Percentiles rank a stretch among this genome's conserved stretches.
phyloP scores from a whole-genome alignment of 2,113 vertebrate species.

The Delphinapterus leucas region DNA sequence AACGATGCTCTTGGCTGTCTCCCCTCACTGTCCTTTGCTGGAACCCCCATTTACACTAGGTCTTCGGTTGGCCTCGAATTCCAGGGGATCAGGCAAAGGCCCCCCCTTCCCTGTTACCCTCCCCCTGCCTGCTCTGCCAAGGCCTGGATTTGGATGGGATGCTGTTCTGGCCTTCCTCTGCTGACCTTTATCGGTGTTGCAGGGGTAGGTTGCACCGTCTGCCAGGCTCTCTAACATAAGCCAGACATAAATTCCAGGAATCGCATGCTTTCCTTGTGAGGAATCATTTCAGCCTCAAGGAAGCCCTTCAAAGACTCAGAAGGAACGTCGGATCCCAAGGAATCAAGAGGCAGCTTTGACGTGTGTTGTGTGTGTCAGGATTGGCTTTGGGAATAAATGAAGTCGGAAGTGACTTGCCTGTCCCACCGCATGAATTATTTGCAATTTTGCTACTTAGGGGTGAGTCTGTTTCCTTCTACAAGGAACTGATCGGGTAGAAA shows the following conservation, averaged over 20 bases:
- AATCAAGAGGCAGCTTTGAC: not conserved
- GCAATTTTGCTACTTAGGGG: not conserved
- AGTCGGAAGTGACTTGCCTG: not conserved
- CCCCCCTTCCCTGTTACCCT: not conserved
- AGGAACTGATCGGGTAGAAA: not conserved
- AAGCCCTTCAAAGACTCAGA: not conserved
- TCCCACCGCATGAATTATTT: not conserved
- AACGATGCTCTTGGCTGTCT: not conserved
- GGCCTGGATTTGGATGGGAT: not conserved
- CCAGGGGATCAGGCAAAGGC: not conserved
- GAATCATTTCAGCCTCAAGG: not conserved
- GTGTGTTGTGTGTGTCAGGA: not conserved
- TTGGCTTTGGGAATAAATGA: not conserved
- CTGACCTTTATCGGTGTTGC: not conserved
- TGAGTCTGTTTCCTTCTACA: not conserved
- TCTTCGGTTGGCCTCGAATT: not conserved
- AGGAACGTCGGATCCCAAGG: not conserved
- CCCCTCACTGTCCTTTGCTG: not conserved
- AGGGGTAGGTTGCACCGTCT: not conserved
- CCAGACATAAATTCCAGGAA: not conserved
- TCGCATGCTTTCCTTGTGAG: not conserved
- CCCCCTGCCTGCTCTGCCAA: too few species aligned
- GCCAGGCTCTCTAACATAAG: not conserved
- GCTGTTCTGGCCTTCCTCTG: not conserved
- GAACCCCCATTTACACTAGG: not conserved